These are phyloP conservation scores for Chelonus formosanus DNA, from an alignment of 2,888 invertebrate species.

Conservation along the genomic window DNA sequence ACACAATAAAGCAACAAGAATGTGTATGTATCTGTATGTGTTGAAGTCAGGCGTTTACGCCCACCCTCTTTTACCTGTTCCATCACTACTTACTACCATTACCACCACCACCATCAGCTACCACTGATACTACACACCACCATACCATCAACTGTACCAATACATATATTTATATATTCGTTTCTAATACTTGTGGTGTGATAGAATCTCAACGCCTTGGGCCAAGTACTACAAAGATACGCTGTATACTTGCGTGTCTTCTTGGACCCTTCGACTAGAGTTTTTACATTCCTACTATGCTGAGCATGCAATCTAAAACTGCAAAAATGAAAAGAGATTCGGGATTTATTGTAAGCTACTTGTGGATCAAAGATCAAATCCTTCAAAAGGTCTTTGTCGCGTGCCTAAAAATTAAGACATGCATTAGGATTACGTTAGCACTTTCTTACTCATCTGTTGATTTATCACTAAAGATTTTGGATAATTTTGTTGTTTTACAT, in stretches of 20 bases:
- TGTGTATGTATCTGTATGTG: conserved; percentile 26
- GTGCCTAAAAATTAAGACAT: not conserved
- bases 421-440: too few species aligned
- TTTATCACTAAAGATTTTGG: too few species aligned
- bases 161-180: conserved; percentile 57
- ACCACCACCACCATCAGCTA: conserved; percentile 19
- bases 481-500: too few species aligned
- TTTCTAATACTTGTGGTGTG: conserved; percentile 57
- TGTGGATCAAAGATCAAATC: conserved; percentile 28
- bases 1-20: conserved; percentile 20
- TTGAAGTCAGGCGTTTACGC: conserved; percentile 36
- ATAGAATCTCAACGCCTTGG: conserved; percentile 42
- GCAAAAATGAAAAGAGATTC: conserved; percentile 2
- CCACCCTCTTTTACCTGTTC: conserved; percentile 36
- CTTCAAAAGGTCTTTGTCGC: conserved; percentile 30
- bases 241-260: conserved; percentile 29
- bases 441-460: too few species aligned
- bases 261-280: conserved; percentile 21
- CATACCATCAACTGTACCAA: conserved; percentile 36
- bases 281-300: conserved; percentile 20
- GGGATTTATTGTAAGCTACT: conserved; percentile 22
- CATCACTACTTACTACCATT: not conserved
- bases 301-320: conserved; percentile 26
- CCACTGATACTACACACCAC: not conserved
- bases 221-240: conserved; percentile 36